Percentiles rank a stretch among this genome's conserved stretches.
These are phyloP conservation scores for Pocillopora damicornis DNA, from an alignment of 64 coral and sea anemone genomes.

Conservation along the genomic window DNA sequence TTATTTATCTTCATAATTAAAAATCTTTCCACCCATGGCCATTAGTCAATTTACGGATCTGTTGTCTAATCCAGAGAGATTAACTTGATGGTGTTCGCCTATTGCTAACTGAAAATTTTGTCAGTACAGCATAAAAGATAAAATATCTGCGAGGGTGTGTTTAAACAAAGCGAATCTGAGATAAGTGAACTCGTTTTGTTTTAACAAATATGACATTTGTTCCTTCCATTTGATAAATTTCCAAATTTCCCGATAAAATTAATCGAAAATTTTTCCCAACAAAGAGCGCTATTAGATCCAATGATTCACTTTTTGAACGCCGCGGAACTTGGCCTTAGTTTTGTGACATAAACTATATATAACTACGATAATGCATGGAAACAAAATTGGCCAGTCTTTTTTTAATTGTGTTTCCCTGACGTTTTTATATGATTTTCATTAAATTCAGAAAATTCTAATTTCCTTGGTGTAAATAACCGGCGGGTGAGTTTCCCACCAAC, in stretches of 20 bases:
- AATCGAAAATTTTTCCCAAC: too few species aligned
- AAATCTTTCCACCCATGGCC: not conserved
- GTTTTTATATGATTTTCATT: too few species aligned
- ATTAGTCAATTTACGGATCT: constrained; percentile 19
- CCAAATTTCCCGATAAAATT: not conserved
- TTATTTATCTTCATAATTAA: constrained; percentile 19
- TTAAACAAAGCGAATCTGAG: not conserved
- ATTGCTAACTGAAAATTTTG: constrained; percentile 8
- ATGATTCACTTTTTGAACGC: too few species aligned
- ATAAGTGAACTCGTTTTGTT: constrained; percentile 8
- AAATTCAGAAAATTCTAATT: too few species aligned
- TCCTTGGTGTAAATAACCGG: too few species aligned
- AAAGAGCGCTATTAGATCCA: too few species aligned
- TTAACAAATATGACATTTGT: not conserved
- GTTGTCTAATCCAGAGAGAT: constrained; percentile 10
- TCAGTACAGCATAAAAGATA: constrained; percentile 19
- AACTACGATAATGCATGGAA: too few species aligned
- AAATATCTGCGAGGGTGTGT: not conserved
- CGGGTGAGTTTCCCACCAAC: too few species aligned
- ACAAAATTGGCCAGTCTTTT: too few species aligned
- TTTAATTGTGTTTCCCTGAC: too few species aligned
- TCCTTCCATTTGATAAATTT: not conserved
- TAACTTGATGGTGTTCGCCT: not conserved
- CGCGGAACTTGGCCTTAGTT: too few species aligned
- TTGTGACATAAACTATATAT: too few species aligned